These are phyloP conservation scores for Tiaroga cobitis DNA, from an alignment of 2,797 vertebrate species.

Conservation along the genomic window DNA sequence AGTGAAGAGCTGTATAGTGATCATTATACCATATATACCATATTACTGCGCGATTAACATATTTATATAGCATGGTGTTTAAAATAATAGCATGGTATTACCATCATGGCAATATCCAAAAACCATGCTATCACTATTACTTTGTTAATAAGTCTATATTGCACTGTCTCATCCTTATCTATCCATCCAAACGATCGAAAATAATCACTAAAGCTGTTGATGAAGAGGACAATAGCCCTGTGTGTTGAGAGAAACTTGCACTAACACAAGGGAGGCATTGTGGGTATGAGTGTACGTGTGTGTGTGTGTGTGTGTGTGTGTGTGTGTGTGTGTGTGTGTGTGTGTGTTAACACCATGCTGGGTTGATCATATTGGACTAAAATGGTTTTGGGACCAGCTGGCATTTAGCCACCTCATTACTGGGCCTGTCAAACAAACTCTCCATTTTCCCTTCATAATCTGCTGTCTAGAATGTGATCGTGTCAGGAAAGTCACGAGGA, in stretches of 20 bases:
- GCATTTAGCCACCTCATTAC: constrained; percentile 72
- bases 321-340: constrained; percentile 59
- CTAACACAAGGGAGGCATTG: constrained; percentile 60
- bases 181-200: constrained; percentile 28
- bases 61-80: background rate
- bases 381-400: constrained; percentile 61
- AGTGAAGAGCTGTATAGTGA: background rate
- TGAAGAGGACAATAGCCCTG: constrained; percentile 43
- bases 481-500: constrained; percentile 34
- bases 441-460: constrained; percentile 47
- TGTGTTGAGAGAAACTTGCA: constrained; percentile 39
- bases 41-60: background rate
- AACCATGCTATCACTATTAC: background rate
- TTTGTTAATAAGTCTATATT: background rate
- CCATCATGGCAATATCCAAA: background rate
- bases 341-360: constrained; percentile 58
- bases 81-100: background rate
- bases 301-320: constrained; percentile 58
- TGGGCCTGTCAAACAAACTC: constrained; percentile 54
- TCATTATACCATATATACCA: background rate
- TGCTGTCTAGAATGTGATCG: constrained; percentile 42
- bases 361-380: constrained; percentile 66
- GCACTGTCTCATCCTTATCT: constrained; percentile 32
- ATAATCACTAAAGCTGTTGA: constrained; percentile 45
- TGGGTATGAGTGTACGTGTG: constrained; percentile 58